Evolutionary conservation across 1,140 invertebrate species (phyloP).

Genomic region (Sminthurides bifidus): DNA sequence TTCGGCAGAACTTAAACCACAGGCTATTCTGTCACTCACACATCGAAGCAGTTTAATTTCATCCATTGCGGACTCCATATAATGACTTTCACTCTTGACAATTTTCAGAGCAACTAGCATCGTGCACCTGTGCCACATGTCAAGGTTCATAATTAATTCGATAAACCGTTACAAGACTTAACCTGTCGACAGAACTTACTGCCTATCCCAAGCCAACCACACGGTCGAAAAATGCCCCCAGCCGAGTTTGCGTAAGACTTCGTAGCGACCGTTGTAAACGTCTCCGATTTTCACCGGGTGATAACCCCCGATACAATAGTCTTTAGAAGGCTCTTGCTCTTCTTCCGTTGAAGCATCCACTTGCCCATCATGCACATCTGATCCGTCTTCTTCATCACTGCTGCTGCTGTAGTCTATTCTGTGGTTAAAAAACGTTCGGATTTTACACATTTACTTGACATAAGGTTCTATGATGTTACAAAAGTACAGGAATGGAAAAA

Average conservation of each 20-base stretch:
- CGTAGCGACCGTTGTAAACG: slow-evolving; percentile 82
- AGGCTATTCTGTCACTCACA: slow-evolving; percentile 41
- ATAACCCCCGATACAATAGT: slow-evolving; percentile 93
- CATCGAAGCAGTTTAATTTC: slow-evolving; percentile 94
- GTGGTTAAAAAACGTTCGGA: not conserved
- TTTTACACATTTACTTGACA: too few species aligned
- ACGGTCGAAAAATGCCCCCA: slow-evolving; percentile 99
- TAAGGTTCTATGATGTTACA: too few species aligned
- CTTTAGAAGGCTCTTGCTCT: slow-evolving; percentile 87
- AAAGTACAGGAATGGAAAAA: too few species aligned
- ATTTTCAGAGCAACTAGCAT: slow-evolving; percentile 58
- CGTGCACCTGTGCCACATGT: not conserved
- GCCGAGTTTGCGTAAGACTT: slow-evolving; percentile 89
- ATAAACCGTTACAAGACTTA: not conserved
- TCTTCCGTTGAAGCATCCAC: slow-evolving; percentile 65
- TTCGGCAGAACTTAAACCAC: not conserved
- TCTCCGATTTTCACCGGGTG: slow-evolving; percentile 95
- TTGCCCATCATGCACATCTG: slow-evolving; percentile 2
- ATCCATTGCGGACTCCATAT: slow-evolving; percentile 95
- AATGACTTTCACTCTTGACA: slow-evolving; percentile 94
- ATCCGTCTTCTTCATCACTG: not conserved
- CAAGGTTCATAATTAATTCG: too few species aligned
- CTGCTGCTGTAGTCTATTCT: not conserved
- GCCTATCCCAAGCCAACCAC: slow-evolving; percentile 86
- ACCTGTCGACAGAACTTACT: slow-evolving; percentile 37